Evolutionary conservation across 2,113 vertebrate genomes (phyloP).

Genomic region (Podiceps cristatus): DNA sequence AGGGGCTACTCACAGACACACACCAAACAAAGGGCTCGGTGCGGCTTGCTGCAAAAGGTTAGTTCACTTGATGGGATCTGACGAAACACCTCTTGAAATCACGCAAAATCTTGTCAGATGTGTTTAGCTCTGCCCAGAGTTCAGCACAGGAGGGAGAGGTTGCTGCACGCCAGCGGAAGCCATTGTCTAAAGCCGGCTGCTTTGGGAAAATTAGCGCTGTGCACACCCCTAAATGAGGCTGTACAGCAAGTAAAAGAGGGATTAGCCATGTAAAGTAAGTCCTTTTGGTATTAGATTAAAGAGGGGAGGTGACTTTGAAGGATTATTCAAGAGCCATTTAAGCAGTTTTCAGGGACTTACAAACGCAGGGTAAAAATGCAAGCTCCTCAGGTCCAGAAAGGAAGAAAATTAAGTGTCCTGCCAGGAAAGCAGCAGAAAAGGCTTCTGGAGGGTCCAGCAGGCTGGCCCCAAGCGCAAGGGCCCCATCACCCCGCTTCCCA

Average conservation of each 20-base stretch:
- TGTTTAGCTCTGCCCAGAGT: neutral
- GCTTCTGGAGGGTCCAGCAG: neutral
- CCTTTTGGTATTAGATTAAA: constrained; percentile 57
- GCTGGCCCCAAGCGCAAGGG: neutral
- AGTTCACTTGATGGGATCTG: neutral
- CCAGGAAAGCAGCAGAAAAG: neutral
- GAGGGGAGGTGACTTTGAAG: constrained; percentile 55
- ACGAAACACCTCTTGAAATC: neutral
- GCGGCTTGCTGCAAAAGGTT: neutral
- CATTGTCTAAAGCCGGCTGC: constrained; percentile 42
- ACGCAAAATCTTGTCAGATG: neutral
- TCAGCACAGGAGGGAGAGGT: constrained; percentile 27
- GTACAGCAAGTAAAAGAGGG: neutral
- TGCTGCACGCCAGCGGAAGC: neutral
- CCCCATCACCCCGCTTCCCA: neutral
- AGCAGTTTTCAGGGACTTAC: constrained; percentile 38
- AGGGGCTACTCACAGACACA: accelerated
- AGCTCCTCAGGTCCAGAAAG: neutral
- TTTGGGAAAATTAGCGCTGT: constrained; percentile 10
- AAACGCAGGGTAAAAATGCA: neutral
- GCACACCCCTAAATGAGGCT: constrained; percentile 21
- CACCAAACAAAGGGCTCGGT: neutral
- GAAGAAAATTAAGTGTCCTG: neutral
- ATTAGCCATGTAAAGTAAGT: constrained; percentile 40
- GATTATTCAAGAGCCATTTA: constrained; percentile 55